Evolutionary conservation across 2,113 vertebrate genomes (phyloP), one percentile per base, ranked within the genome.

Genomic region (Calonectris borealis): DNA sequence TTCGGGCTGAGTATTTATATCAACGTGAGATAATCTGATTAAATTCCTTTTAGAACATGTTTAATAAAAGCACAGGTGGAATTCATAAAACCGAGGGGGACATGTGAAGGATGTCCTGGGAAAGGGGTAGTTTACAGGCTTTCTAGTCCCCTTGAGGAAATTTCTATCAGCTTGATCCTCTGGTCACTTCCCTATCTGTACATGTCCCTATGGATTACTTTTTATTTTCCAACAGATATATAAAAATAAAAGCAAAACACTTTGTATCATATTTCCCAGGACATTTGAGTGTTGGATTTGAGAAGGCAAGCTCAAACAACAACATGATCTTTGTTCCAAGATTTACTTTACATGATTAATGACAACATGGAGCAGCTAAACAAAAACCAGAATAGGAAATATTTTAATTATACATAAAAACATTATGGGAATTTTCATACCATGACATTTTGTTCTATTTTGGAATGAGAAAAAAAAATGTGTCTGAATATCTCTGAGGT

Each of bases 21-120:
- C 73, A 91, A 82, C 52, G 31, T 85, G 52, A 82, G 48, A 46
- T 93, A 94, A 94, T 82, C 68, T 70, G 72, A 82, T 95, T 78
- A 86, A 94, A 82, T 78, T 96, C n/a, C 60, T 91, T 95, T 95
- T 70, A 95, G 31, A 68, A 78, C 26, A 42, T 38, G 61, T 71
- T 91, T 95, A 91, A 75, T 89, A 92, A 88, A 96, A 86, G 11
- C 48, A 75, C 27, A 51, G 38, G 60, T 93, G 69, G 48, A 66
- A 86, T 75, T 91, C 20, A 13, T 75, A 81, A 83, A 73, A 38
- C 6, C 3, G 2, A 29, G 12, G 16, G 19, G 26, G 26, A 71
- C 25, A 60, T 62, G 19, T 70, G 60, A 89, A 92, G 58, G 25
- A 4, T 88, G 25, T 66, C 42, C 26, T 68, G 22, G 38, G 46